Evolutionary conservation across 2,113 vertebrate genomes (phyloP).

Genomic region (Mionectes macconnelli): DNA sequence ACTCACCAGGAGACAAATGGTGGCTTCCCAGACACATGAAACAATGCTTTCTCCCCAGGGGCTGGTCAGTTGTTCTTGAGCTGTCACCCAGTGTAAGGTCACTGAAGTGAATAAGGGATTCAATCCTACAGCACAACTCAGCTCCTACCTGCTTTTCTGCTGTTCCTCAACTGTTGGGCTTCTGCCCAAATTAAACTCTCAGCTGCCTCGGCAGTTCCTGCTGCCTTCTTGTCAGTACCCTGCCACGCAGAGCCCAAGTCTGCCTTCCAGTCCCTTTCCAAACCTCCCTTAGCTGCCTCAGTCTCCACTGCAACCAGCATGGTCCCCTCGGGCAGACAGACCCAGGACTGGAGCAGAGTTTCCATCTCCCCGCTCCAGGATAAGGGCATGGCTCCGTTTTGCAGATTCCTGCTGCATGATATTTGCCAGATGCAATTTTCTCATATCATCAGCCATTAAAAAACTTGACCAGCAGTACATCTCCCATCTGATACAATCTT

Average conservation of each 20-base stretch:
- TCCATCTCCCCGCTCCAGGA: not conserved
- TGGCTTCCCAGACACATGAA: not conserved
- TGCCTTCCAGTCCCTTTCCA: not conserved
- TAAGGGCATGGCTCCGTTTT: not conserved
- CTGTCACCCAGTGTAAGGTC: not conserved
- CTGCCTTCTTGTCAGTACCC: not conserved
- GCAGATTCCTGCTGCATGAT: not conserved
- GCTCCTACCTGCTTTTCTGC: not conserved
- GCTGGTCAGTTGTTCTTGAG: not conserved
- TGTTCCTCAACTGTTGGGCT: not conserved
- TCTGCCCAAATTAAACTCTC: not conserved
- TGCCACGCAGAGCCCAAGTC: not conserved
- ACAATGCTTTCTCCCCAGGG: not conserved
- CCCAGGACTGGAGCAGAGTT: not conserved
- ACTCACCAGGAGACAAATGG: not conserved
- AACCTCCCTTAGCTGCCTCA: not conserved
- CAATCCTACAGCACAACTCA: not conserved
- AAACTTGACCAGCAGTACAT: not conserved
- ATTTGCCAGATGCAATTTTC: not conserved
- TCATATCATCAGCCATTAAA: not conserved
- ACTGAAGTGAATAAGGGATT: not conserved
- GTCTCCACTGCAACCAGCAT: not conserved
- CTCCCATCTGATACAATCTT: not conserved
- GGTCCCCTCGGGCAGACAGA: not conserved
- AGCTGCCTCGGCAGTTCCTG: fast-evolving